phyloP scores from a whole-genome alignment of 2,888 invertebrate species.

The Pseudeuparius sepicola region DNA sequence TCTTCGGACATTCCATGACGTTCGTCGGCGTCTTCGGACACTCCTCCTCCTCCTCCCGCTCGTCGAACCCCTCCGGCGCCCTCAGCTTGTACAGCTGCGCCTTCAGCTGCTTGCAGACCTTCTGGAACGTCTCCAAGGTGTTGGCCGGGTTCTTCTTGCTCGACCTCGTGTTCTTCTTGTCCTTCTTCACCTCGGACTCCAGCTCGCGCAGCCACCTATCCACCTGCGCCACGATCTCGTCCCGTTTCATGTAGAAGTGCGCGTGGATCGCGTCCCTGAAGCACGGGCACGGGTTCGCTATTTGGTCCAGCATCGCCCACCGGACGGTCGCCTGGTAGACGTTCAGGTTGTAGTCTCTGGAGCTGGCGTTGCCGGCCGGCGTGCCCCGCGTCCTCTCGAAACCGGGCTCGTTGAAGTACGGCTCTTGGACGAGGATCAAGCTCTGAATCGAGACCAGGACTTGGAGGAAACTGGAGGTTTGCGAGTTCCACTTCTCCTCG shows the following conservation, averaged over 20 bases:
- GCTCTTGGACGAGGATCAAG: conserved; percentile 83
- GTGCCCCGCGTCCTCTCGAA: conserved; percentile 86
- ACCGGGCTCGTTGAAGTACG: conserved; percentile 92
- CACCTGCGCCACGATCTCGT: conserved; percentile 81
- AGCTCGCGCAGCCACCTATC: conserved; percentile 85
- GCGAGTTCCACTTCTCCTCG: conserved; percentile 95
- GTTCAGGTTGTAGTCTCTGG: conserved; percentile 90
- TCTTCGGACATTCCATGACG: conserved; percentile 19
- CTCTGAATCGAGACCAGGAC: conserved; percentile 90
- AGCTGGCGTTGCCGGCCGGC: conserved; percentile 78
- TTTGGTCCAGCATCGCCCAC: conserved; percentile 94
- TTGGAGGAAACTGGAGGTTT: conserved; percentile 88
- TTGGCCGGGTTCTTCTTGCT: conserved; percentile 35
- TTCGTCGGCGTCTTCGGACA: conserved; percentile 30
- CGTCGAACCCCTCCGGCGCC: conserved; percentile 52
- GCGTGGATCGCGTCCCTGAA: conserved; percentile 89
- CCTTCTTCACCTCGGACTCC: conserved; percentile 57
- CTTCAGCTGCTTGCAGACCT: conserved; percentile 51
- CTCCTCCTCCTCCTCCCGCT: conserved; percentile 26
- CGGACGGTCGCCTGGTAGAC: conserved; percentile 90
- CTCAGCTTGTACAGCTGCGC: conserved; percentile 79
- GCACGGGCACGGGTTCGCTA: conserved; percentile 80
- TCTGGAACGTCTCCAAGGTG: conserved; percentile 37
- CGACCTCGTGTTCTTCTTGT: conserved; percentile 57
- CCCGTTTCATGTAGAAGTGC: conserved; percentile 90